These are phyloP conservation scores for Tuberolachnus salignus DNA, from an alignment of 2,888 invertebrate species.

Conservation along the genomic window DNA sequence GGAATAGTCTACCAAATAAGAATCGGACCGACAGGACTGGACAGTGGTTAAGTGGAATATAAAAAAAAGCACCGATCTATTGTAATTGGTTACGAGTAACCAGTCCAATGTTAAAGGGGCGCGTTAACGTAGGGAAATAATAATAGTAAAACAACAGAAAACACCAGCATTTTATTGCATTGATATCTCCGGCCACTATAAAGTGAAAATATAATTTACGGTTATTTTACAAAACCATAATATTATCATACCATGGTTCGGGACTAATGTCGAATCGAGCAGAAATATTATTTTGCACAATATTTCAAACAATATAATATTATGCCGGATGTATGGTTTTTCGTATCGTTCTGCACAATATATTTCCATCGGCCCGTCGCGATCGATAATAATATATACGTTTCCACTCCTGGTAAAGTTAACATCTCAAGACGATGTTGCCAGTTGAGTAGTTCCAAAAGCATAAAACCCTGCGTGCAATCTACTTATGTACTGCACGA, in stretches of 20 bases:
- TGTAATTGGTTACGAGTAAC: too few relatives aligned
- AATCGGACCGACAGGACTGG: too few relatives aligned
- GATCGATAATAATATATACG: constrained; percentile 46
- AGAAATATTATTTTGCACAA: not conserved
- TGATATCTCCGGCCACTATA: not conserved
- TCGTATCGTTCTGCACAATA: constrained; percentile 43
- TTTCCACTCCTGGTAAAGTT: constrained; percentile 32
- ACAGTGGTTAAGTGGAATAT: too few relatives aligned
- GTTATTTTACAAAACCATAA: too few relatives aligned
- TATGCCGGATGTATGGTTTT: not conserved
- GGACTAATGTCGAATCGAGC: not conserved
- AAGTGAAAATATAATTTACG: not conserved
- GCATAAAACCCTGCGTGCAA: constrained; percentile 31
- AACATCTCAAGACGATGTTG: constrained; percentile 50
- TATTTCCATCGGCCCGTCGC: constrained; percentile 20
- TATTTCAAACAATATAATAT: not conserved
- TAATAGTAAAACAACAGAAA: too few relatives aligned
- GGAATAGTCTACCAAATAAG: too few relatives aligned
- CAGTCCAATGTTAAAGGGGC: too few relatives aligned
- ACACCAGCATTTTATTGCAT: too few relatives aligned
- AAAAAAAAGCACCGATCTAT: too few relatives aligned
- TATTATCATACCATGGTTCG: not conserved
- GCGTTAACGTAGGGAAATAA: too few relatives aligned
- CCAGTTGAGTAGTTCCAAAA: constrained; percentile 27
- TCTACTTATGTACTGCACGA: constrained; percentile 25